Base-by-base conservation (phyloP, 2,888 invertebrate genomes). In the Sinohyriopsis cumingii region DNA sequence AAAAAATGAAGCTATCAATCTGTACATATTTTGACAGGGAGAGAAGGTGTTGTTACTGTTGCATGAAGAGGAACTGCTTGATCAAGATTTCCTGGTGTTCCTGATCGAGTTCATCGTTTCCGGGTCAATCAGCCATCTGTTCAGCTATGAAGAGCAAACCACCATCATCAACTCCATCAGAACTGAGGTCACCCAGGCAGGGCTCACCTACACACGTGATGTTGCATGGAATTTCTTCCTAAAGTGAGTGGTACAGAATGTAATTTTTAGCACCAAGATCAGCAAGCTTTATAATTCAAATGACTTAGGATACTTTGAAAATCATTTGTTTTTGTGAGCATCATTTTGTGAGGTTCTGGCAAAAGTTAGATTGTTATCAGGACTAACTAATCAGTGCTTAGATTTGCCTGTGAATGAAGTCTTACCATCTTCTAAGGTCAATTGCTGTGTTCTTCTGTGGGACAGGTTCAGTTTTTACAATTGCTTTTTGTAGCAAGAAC, bases 151-250 rank as follows among this genome's bases (percentile, higher is more conserved):
- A 76, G 89, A 90, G 72, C 86, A 87, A 80, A 89, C 90, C 0
- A 89, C 88, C 25, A 89, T 90, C 71, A 88, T 89, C 75, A 90
- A 90, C 82, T 89, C 89, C 55, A 89, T 90, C 73, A 79, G 90
- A 55, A 89, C 89, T 3, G 90, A 89, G 71, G 89, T 89, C 54
- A 88, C 89, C 4, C 89, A 89, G 75, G 88, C 89, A 45, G 90
- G 89, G 1, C 83, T 89, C 18, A 86, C 88, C 5, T 90, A 89
- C 81, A 89, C 89, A 6, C 77, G 88, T 55, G 88, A 89, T 61
- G 88, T 89, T 2, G 90, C 90, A 3, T 90, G 90, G 90, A 84
- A 90, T 68, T 90, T 89, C 84, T 90, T 90, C 81, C 77, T 89
- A 63, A 87, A 82, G 88, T 87, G 80, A 68, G 78, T 63, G n/a